Evolutionary conservation across 2,797 vertebrate genomes (phyloP).

Genomic region (Chloroceryle inda): DNA sequence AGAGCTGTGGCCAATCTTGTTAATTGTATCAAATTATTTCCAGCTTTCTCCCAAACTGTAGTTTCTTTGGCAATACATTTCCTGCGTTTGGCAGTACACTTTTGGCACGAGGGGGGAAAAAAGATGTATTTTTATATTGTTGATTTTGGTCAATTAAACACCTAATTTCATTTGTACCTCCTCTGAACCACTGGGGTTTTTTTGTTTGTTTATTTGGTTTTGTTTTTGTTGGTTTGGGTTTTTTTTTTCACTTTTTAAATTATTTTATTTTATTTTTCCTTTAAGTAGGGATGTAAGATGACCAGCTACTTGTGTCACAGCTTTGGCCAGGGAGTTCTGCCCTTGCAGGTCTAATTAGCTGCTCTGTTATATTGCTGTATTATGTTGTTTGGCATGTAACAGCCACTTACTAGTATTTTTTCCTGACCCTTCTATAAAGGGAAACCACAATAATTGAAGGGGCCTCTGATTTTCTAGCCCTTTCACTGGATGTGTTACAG

Average conservation of each 20-base stretch:
- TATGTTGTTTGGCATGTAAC: neutral
- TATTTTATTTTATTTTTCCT: neutral
- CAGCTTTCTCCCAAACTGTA: neutral
- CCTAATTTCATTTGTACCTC: neutral
- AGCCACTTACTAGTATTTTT: neutral
- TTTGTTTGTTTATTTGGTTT: too few relatives aligned
- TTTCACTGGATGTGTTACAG: neutral
- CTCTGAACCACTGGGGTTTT: neutral
- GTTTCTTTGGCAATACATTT: neutral
- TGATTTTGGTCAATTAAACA: neutral
- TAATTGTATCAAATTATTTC: neutral
- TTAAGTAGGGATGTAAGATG: neutral
- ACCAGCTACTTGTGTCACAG: neutral
- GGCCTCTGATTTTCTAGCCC: neutral
- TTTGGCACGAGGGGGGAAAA: neutral
- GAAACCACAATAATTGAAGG: neutral
- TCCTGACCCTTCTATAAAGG: neutral
- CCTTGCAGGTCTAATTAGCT: neutral
- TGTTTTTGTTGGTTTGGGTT: neutral
- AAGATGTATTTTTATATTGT: neutral
- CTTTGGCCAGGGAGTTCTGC: neutral
- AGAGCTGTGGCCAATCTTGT: neutral
- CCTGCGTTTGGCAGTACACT: neutral
- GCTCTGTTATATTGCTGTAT: neutral
- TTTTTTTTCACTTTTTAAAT: too few relatives aligned